phyloP scores from a whole-genome alignment of 2,888 invertebrate genomes.

The Odontocolon sp. region DNA sequence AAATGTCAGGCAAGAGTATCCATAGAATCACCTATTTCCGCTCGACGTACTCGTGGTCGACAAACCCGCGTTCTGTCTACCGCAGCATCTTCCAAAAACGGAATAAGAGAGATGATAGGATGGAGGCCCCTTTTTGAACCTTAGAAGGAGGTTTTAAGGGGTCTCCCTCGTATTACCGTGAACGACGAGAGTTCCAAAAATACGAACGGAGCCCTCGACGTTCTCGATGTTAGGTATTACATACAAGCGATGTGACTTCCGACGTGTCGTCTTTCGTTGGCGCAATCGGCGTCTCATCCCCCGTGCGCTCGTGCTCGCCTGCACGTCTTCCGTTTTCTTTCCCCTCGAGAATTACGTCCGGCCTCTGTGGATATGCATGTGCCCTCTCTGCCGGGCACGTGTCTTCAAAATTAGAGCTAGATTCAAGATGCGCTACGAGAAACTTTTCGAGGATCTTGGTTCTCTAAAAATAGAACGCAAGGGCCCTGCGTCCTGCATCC shows the following conservation, averaged over 20 bases:
- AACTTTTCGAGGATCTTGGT: conserved; percentile 40
- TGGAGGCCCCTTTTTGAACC: conserved; percentile 1
- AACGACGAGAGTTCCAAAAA: conserved; percentile 49
- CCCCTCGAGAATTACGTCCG: conserved; percentile 53
- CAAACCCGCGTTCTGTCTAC: neutral
- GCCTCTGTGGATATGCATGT: conserved; percentile 27
- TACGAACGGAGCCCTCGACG: conserved; percentile 32
- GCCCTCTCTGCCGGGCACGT: conserved; percentile 41
- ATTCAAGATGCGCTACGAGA: conserved; percentile 48
- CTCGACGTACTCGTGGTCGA: neutral
- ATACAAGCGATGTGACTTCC: conserved; percentile 51
- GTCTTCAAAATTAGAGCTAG: conserved; percentile 34
- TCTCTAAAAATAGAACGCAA: conserved; percentile 48
- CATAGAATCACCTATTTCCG: conserved; percentile 19
- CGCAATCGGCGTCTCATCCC: neutral
- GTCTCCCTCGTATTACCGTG: conserved; percentile 25
- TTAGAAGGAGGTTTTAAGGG: conserved; percentile 21
- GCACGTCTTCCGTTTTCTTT: conserved; percentile 41
- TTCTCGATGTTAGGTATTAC: conserved; percentile 54
- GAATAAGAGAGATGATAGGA: conserved; percentile 8
- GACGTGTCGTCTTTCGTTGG: conserved; percentile 47
- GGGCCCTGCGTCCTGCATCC: conserved; percentile 35
- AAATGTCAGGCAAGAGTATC: neutral
- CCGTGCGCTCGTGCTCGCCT: conserved; percentile 28
- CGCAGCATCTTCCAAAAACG: conserved; percentile 43